Evolutionary conservation across 1,140 invertebrate genomes (phyloP), one percentile per base, ranked within the genome.

Genomic region (Ceratitis capitata): DNA sequence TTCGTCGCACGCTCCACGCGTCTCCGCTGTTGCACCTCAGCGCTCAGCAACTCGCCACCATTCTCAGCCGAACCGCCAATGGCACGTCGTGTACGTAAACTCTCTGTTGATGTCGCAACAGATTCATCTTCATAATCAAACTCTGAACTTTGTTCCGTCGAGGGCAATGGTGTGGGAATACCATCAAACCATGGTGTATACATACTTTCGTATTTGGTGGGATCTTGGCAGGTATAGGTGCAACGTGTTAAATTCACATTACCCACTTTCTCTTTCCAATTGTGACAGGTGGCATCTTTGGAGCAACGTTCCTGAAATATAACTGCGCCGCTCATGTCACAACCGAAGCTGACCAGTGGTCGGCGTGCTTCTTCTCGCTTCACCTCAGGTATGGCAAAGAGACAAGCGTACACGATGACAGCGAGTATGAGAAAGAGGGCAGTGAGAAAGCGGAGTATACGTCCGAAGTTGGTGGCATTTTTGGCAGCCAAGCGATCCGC

Each of bases 281-380:
- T 92, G 86, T 94, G 93, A 88, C 95, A 96, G 5, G 92, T 93
- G 87, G 93, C 92, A 82, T 94, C 93, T 56, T 93, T 93, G 10
- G 92, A 92, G 88, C 95, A 96, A 32, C 94, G 93, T 87, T 96
- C 94, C 90, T 96, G 95, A 88, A 95, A 93, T 16, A 96, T 93
- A 51, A 93, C 93, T 2, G 94, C 95, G 3, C 95, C 95, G 19
- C 93, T 90, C 39, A 91, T 90, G 88, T 95, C 94, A 89, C 96
- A 96, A 85, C 94, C 94, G 88, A 96, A 96, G 87, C 94, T 94
- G 0, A 96, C 94, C 6, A 93, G 90, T 7, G 95, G 94, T 69
- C 93, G 93, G 19, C 93, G 92, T 16, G 93, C 93, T 88, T 94
- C 90, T 0, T 91, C 88, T 92, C 93, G 88, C 82, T 94, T 91